These are phyloP conservation scores for Chaenocephalus aceratus DNA, from an alignment of 2,113 vertebrate species.

Conservation along the genomic window DNA sequence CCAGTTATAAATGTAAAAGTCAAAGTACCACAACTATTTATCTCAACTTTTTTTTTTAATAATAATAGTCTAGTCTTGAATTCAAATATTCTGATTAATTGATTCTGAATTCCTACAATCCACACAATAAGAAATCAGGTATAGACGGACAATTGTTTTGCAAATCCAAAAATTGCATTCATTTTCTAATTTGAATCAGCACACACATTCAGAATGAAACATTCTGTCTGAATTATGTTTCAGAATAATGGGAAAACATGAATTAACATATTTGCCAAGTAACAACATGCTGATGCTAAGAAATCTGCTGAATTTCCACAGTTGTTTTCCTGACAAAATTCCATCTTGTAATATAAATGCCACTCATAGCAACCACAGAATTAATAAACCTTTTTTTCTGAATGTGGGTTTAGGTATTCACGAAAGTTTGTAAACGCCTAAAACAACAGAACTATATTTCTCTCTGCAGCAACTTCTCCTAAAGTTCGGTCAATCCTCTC, in stretches of 20 bases:
- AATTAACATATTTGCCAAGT: neutral
- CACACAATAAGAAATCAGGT: neutral
- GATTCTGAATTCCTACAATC: neutral
- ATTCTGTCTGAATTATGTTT: neutral
- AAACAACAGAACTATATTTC: neutral
- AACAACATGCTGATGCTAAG: neutral
- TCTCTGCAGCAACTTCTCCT: constrained; percentile 3
- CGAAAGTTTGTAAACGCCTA: no score
- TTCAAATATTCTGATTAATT: no score
- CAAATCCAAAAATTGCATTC: neutral
- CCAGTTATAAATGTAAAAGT: neutral
- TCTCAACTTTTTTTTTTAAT: no score
- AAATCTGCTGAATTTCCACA: neutral
- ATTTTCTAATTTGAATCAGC: neutral
- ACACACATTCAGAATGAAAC: neutral
- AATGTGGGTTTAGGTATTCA: no score
- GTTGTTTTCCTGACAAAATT: neutral
- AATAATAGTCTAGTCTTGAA: no score
- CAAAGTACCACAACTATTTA: neutral
- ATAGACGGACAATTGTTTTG: neutral
- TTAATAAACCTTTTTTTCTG: neutral
- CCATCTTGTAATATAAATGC: neutral
- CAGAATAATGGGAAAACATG: neutral
- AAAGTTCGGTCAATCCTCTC: constrained; percentile 12
- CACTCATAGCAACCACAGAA: neutral